phyloP scores from a whole-genome alignment of 2,113 vertebrate species.

The Archocentrus centrarchus region DNA sequence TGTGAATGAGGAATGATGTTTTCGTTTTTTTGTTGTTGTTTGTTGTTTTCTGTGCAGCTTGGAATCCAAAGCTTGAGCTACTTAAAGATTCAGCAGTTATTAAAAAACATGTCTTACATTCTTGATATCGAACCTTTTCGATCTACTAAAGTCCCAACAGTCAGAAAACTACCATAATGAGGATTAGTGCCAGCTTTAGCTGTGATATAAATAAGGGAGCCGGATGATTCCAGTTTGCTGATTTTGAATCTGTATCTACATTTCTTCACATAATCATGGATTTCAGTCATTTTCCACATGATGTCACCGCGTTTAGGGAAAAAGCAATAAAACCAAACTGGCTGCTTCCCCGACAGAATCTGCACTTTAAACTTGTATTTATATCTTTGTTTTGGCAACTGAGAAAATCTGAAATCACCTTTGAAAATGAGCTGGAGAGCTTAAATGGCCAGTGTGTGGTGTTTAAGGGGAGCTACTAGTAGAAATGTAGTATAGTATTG shows the following conservation, averaged over 20 bases:
- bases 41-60: slow-evolving; percentile 44
- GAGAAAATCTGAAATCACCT: no score
- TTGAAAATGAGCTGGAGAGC: no score
- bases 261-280: background rate
- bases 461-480: no score
- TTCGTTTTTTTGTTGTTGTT: background rate
- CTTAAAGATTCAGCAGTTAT: slow-evolving; percentile 13
- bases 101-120: background rate
- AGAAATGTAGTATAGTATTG: no score
- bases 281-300: no score
- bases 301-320: no score
- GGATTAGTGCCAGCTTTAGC: background rate
- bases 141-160: background rate
- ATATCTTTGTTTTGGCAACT: no score
- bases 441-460: no score
- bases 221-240: no score
- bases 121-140: background rate
- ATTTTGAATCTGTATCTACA: background rate
- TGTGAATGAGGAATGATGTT: background rate
- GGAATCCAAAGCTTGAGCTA: slow-evolving; percentile 59
- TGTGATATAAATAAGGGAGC: background rate
- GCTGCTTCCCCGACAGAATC: no score
- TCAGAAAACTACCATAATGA: background rate
- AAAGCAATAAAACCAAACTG: no score
- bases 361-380: no score